phyloP scores from a whole-genome alignment of 2,797 vertebrate species.

The Myoxocephalus aenaeus region DNA sequence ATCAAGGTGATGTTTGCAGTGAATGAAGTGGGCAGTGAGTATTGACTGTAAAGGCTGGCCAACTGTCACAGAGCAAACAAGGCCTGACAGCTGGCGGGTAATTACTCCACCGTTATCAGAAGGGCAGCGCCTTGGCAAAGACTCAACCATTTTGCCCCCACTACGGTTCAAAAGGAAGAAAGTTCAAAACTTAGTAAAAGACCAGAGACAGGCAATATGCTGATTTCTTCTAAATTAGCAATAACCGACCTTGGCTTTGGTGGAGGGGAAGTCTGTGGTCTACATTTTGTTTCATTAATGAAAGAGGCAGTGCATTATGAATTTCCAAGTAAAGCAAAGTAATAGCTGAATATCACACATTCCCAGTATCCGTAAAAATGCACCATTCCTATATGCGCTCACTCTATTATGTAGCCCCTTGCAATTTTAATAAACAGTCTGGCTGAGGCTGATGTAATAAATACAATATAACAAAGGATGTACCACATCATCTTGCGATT shows the following conservation, averaged over 20 bases:
- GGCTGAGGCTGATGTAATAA: conserved; percentile 45
- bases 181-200: conserved; percentile 31
- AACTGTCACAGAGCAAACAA: conserved; percentile 51
- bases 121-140: conserved; percentile 43
- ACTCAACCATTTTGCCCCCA: conserved; percentile 35
- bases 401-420: conserved; percentile 68
- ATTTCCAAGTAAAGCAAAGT: conserved; percentile 4
- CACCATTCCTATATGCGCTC: conserved; percentile 66
- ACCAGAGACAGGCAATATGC: conserved; percentile 27
- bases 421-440: conserved; percentile 44
- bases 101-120: conserved; percentile 49
- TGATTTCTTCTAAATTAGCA: conserved; percentile 25
- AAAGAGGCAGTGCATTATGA: conserved; percentile 14
- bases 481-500: conserved; percentile 23
- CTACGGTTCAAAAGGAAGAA: conserved; percentile 20
- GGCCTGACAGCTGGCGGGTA: conserved; percentile 51
- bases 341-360: conserved; percentile 38
- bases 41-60: conserved; percentile 57
- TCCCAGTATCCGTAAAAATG: conserved; percentile 36
- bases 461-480: conserved; percentile 47
- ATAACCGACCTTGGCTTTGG: neutral
- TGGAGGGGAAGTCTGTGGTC: neutral
- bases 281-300: conserved; percentile 32
- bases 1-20: conserved; percentile 56
- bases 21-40: conserved; percentile 64